Evolutionary conservation across 2,113 vertebrate species (phyloP), one percentile per base, ranked within the genome.

Genomic region (Cyanoramphus novaezelandiae): DNA sequence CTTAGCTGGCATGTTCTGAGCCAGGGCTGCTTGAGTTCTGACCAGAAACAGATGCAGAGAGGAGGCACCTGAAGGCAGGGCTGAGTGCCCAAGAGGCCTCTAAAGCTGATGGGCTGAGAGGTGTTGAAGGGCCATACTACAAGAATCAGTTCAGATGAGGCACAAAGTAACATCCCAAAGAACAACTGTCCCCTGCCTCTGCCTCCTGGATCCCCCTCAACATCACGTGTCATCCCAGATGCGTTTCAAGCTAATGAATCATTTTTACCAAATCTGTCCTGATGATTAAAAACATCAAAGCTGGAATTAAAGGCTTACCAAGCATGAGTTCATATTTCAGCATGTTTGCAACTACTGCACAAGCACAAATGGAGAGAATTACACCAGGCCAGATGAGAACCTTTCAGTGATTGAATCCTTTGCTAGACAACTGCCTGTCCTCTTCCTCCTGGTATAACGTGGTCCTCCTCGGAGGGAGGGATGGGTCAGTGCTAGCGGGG

Each of bases 271-370:
- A 93, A 95, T 96, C 95, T 92, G 91, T 60, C 0, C 88, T 17
- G 83, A 84, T 95, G 92, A 97, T 97, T 96, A 95, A 94, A 97
- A 96, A 87, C 95, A 96, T 95, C 90, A 96, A 96, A 96, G 96
- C 93, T 91, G 92, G 95, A 95, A 95, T 97, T 97, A 97, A 94
- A 92, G 92, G 95, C 93, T 96, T 95, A 96, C 52, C 27, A 2
- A 82, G 90, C 82, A 31, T 29, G 55, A 96, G 90, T 95, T 93
- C 80, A 2, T 57, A 93, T 93, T 93, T 86, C 95, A 92, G 90
- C 86, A 1, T 57, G 86, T 92, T 90, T 82, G 93, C 86, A 71
- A 83, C 90, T 75, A 4, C 90, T 77, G 82, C 93, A 70, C 86
- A 29, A 71, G 81, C 35, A 78, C 92, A 72, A 92, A 86, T 17